Evolutionary conservation across 1,140 invertebrate species (phyloP).

Genomic region (Hestina assimilis): DNA sequence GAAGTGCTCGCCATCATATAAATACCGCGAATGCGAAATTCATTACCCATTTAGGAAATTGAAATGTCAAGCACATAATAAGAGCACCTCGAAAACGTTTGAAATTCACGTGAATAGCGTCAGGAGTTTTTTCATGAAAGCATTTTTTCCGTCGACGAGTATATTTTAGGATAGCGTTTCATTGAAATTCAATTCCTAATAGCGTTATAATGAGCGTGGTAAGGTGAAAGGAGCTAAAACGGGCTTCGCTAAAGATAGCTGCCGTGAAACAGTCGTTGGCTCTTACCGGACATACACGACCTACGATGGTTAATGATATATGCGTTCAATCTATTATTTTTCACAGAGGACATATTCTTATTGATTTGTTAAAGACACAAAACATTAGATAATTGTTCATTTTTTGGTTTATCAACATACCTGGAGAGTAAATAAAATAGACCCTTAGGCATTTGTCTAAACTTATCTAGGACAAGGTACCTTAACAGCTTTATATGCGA

Average conservation of each 20-base stretch:
- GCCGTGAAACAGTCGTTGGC: not conserved
- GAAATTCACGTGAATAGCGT: not conserved
- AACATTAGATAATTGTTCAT: no score
- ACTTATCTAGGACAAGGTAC: no score
- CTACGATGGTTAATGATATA: constrained; percentile 3
- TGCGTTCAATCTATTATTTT: not conserved
- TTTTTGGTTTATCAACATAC: no score
- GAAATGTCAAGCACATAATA: not conserved
- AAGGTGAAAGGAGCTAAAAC: constrained; percentile 16
- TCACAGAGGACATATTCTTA: no score
- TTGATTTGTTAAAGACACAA: no score
- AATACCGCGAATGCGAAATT: constrained; percentile 17
- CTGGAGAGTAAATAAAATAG: no score
- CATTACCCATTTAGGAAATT: constrained; percentile 19
- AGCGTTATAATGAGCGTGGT: constrained; percentile 11
- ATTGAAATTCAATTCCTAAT: constrained; percentile 12
- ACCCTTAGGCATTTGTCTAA: no score
- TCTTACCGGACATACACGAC: not conserved
- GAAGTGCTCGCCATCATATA: not conserved
- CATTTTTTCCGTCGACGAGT: not conserved
- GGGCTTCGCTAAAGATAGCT: constrained; percentile 5
- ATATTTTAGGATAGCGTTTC: not conserved
- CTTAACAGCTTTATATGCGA: no score
- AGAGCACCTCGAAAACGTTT: not conserved
- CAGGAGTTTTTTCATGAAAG: not conserved